phyloP scores from a whole-genome alignment of 2,888 invertebrate species.

The Drosophila neotestacea region DNA sequence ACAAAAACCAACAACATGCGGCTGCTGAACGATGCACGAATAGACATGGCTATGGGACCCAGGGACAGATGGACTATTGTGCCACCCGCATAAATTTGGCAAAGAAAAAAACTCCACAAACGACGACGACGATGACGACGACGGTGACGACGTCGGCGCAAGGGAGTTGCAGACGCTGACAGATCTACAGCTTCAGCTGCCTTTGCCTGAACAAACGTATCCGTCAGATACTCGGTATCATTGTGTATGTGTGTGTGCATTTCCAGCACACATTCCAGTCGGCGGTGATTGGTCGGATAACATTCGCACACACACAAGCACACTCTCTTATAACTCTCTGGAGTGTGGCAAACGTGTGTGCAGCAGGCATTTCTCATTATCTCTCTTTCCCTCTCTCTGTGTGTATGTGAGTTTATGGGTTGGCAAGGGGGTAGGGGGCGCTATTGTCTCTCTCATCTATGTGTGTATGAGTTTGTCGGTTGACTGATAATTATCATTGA shows the following conservation, averaged over 20 bases:
- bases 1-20: constrained; percentile 69
- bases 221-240: constrained; percentile 44
- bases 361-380: constrained; percentile 48
- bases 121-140: constrained; percentile 44
- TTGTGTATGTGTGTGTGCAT: constrained; percentile 25
- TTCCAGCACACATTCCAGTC: constrained; percentile 61
- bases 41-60: constrained; percentile 18
- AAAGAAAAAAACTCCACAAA: constrained; percentile 60
- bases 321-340: constrained; percentile 21
- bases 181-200: constrained; percentile 31
- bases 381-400: constrained; percentile 7
- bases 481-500: constrained; percentile 63
- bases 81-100: constrained; percentile 80
- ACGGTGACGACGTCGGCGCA: no score
- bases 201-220: constrained; percentile 48
- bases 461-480: constrained; percentile 22
- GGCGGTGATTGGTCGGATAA: constrained; percentile 75
- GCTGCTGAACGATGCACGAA: constrained; percentile 40
- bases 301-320: constrained; percentile 13
- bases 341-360: constrained; percentile 35
- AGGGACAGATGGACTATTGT: constrained; percentile 31
- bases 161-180: constrained; percentile 43
- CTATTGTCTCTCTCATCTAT: constrained; percentile 4
- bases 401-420: constrained; percentile 6
- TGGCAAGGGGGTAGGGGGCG: constrained; percentile 1